Base-by-base conservation (phyloP, 2,888 invertebrate species). In the Temnothorax rugatulus region DNA sequence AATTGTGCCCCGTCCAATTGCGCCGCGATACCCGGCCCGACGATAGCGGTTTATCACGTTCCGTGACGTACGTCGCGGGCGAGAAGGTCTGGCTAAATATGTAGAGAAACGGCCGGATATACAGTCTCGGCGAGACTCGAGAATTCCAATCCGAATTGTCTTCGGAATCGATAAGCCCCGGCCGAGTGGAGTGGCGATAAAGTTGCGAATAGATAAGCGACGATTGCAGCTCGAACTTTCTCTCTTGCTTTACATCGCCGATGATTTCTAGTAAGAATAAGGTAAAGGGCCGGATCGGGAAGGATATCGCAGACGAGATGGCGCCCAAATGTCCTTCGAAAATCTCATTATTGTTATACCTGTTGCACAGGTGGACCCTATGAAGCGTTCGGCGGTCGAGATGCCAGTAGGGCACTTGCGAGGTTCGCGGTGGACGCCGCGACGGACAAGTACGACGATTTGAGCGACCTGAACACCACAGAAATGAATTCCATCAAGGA, bases 401-500 rank as follows among this genome's bases (percentile, higher is more conserved):
- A 99, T 96, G 99, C 99, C 69, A 98, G 99, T 7, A 96, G 99
- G 94, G 99, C 99, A 57, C 96, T 99, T 77, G 99, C 99, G 59
- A 99, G 98, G 87, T 99, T 99, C 95, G 97, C 97, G 54, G 97
- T 99, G 69, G 96, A 97, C 74, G 96, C 97, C 74, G 96, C 97
- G 76, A 97, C 97, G 91, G 97, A 97, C 86, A 98, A 97, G 91
- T 99, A 99, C 95, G 99, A 99, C 96, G 99, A 99, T 95, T 96
- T 99, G 81, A 98, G 98, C 95, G 99, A 99, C 95, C 96, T 99
- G 82, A 98, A 97, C 93, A 97, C 97, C 18, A 97, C 97, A 96
- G 98, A 99, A 96, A 99, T 99, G 98, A 99, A 99, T 91, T 98
- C 98, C 34, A 97, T 99, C 9, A 96, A 97, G 89, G 99, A 99